Evolutionary conservation across 2,797 vertebrate species (phyloP).

Genomic region (Rhabdophis nuchalis): DNA sequence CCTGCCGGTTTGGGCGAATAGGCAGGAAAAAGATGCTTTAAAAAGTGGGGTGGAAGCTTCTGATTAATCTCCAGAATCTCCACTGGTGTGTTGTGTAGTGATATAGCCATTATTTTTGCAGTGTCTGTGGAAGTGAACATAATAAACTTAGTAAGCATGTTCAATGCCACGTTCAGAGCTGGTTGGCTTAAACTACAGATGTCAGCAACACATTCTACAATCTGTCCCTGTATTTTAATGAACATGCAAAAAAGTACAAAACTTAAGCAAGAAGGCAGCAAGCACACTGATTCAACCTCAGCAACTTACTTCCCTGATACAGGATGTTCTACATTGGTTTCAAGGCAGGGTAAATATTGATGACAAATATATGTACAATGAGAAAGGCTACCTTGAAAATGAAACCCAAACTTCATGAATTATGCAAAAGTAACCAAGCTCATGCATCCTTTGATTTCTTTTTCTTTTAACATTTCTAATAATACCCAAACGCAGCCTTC

Average conservation of each 20-base stretch:
- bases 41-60: too few relatives aligned
- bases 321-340: neutral
- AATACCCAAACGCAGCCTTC: neutral
- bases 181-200: neutral
- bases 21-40: too few relatives aligned
- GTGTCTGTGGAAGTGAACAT: neutral
- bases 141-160: neutral
- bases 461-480: neutral
- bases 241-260: neutral
- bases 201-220: neutral
- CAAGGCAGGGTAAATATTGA: neutral
- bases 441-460: neutral
- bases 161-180: neutral
- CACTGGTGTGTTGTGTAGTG: neutral
- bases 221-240: neutral
- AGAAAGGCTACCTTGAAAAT: neutral
- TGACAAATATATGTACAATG: neutral
- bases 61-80: neutral
- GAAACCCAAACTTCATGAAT: neutral
- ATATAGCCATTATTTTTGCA: neutral
- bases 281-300: neutral
- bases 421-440: neutral
- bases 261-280: neutral
- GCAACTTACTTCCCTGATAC: neutral
- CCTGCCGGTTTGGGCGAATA: too few relatives aligned